Evolutionary conservation across 1,140 invertebrate species (phyloP), one percentile per base, ranked within the genome.

Genomic region (Aradophagus sp.): DNA sequence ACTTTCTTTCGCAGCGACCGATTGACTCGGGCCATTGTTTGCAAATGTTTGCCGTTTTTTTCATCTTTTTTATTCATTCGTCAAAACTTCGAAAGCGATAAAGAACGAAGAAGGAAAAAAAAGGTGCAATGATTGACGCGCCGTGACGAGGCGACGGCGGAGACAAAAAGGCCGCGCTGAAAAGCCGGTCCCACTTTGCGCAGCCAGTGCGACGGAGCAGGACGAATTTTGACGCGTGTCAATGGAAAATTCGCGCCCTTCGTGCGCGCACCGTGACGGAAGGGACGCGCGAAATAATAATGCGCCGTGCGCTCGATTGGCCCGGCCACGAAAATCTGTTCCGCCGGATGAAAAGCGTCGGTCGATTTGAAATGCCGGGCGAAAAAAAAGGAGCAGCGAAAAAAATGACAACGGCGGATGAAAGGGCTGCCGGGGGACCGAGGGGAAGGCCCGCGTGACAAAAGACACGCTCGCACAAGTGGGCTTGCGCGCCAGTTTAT

Each of bases 181-280:
- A 16, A 10, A 45, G 23, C 19, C 10, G 10, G 34, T 42, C 4
- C 34, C 20, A 15, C 27, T 53, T 53, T 12, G n/a, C 2, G 5
- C 6, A 16, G 17, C 6, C 38, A 36, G 52, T 67, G 52, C 59
- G 63, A 59, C 63, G 29, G 47, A 53, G 53, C 29, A 19, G 53
- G 63, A 47, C 55, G 63, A 68, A 59, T 68, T 52, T 59, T 59
- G 63, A 68, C 63, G 34, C 55, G 55, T 47, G 66, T 62, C 66
- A 56, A 61, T 50, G 36, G 38, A 61, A 53, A 59, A 59, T 39
- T 52, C 47, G 63, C 63, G 52, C 63, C 53, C 52, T 58, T 27
- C 17, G 38, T 13, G 15, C n/a, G 8, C 12, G 10, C 17, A 50
- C 27, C 58, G 56, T 69, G 52, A 56, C 66, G 66, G n/a, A 56